Conservation (phyloP, 1,140 invertebrate genomes). For the Philotrypesis tridentata region DNA sequence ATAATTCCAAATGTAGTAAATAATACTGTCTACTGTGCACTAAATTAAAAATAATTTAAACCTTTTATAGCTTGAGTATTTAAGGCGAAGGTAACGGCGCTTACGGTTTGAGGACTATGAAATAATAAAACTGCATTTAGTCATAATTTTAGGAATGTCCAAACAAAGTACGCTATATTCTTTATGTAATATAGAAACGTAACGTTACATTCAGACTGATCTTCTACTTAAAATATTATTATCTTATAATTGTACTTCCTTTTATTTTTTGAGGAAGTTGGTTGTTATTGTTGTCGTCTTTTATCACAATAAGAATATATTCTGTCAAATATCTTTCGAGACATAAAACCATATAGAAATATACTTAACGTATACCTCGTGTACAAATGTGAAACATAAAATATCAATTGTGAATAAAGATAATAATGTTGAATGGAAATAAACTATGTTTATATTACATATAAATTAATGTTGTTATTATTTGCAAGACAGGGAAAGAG, state of each 20-base stretch:
- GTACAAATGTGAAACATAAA: conserved; percentile 35
- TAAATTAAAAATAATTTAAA: background rate
- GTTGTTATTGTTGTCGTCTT: conserved; percentile 15
- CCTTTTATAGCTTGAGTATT: background rate
- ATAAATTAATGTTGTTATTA: conserved; percentile 19
- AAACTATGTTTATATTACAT: conserved; percentile 38
- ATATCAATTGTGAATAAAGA: conserved; percentile 21
- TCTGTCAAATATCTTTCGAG: conserved; percentile 2
- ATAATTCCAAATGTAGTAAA: background rate
- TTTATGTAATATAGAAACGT: background rate
- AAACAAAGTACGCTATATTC: background rate
- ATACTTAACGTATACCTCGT: conserved; percentile 22
- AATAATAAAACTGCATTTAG: background rate
- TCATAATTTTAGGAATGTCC: background rate
- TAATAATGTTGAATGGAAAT: conserved; percentile 15
- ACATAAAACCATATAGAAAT: conserved; percentile 14
- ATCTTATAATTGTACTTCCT: conserved; percentile 2
- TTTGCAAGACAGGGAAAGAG: background rate
- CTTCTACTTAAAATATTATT: conserved; percentile 23
- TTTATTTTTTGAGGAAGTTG: conserved; percentile 1
- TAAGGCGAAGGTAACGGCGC: background rate
- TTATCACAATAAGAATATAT: background rate
- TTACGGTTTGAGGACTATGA: background rate
- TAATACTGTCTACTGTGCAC: background rate
- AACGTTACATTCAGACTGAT: conserved; percentile 28